These are phyloP conservation scores for Rhabdomys pumilio DNA, from an alignment of 2,797 vertebrate species.

Conservation along the genomic window DNA sequence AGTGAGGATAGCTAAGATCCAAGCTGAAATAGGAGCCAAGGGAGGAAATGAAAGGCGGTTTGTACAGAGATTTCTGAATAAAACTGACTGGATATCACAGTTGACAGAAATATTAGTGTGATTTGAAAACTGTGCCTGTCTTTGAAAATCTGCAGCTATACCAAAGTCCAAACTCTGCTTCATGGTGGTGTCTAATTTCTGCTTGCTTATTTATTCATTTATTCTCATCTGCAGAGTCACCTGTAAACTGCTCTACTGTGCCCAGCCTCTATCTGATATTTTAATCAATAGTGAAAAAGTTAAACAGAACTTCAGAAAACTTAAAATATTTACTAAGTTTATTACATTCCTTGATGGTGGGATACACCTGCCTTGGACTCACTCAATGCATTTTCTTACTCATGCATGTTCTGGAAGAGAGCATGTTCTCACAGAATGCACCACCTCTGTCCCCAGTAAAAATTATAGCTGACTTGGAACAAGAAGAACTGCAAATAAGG, in stretches of 20 bases:
- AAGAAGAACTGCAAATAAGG: background rate
- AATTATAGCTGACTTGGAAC: constrained; percentile 24
- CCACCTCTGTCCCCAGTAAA: constrained; percentile 9
- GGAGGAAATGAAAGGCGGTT: background rate
- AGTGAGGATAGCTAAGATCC: background rate
- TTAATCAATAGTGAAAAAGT: background rate
- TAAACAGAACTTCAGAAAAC: constrained; percentile 8
- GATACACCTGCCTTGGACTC: constrained; percentile 45
- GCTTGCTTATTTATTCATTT: background rate
- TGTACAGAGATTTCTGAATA: constrained; percentile 9
- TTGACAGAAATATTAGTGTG: background rate
- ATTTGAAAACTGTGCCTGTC: background rate
- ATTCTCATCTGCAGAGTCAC: background rate
- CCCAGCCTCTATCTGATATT: constrained; percentile 3
- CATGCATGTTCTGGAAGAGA: background rate
- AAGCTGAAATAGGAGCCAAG: background rate
- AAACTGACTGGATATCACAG: background rate
- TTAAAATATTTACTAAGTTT: background rate
- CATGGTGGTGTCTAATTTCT: background rate
- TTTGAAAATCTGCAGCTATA: background rate
- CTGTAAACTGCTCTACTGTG: background rate
- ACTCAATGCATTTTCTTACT: background rate
- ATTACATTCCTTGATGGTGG: background rate
- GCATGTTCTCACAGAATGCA: background rate
- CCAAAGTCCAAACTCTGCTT: background rate